These are phyloP conservation scores for Amphipoea oculea DNA, from an alignment of 2,888 invertebrate species.

Conservation along the genomic window DNA sequence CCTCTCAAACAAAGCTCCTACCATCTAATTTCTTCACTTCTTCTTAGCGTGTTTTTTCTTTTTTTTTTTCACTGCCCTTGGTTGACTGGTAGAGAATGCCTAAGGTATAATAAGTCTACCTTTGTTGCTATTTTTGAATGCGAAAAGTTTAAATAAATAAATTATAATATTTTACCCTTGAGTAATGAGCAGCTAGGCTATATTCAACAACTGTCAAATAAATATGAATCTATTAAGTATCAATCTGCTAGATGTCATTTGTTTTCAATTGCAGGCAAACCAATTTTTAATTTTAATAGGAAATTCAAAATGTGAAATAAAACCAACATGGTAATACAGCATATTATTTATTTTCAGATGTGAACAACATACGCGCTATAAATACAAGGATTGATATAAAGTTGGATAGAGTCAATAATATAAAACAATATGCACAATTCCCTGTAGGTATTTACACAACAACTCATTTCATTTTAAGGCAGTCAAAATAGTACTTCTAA, in stretches of 20 bases:
- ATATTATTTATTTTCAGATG: constrained; percentile 79
- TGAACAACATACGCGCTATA: constrained; percentile 78
- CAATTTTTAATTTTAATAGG: neutral
- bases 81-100: too few species aligned
- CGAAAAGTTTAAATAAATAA: too few species aligned
- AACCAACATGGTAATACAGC: constrained; percentile 67
- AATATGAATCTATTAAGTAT: neutral
- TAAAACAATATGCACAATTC: constrained; percentile 82
- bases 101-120: too few species aligned
- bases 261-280: neutral
- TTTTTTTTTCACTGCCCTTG: too few species aligned
- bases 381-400: constrained; percentile 75
- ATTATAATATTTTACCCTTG: too few species aligned
- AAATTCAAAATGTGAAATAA: constrained; percentile 56
- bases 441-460: constrained; percentile 84
- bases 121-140: too few species aligned
- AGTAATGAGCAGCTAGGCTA: neutral
- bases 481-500: constrained; percentile 61
- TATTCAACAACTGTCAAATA: neutral
- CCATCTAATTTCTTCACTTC: too few species aligned
- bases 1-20: too few species aligned
- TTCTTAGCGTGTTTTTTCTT: too few species aligned
- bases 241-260: neutral
- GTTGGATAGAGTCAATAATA: constrained; percentile 74
- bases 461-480: constrained; percentile 77